phyloP scores from a whole-genome alignment of 2,888 invertebrate genomes.

The Cantharis rufa region DNA sequence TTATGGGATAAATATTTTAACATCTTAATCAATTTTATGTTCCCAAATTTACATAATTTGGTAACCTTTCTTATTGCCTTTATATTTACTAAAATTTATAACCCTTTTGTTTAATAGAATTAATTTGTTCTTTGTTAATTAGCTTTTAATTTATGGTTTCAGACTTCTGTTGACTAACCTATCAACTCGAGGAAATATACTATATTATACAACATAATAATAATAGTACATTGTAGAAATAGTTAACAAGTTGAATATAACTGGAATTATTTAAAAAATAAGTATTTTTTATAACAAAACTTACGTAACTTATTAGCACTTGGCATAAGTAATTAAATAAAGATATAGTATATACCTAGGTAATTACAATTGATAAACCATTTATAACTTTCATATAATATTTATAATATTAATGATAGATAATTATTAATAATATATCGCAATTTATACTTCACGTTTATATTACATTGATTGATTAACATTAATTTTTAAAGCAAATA shows the following conservation, averaged over 20 bases:
- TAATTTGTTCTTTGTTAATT: conserved; percentile 24
- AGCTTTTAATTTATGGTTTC: conserved; percentile 30
- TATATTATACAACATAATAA: neutral
- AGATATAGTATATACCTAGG: neutral
- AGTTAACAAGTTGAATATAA: neutral
- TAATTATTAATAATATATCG: neutral
- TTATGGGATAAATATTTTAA: neutral
- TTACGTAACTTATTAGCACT: neutral
- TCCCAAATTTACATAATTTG: neutral
- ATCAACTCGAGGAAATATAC: neutral
- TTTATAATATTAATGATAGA: neutral
- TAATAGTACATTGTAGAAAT: neutral
- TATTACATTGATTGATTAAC: neutral
- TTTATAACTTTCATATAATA: neutral
- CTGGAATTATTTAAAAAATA: too few species aligned
- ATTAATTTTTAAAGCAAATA: neutral
- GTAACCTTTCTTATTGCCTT: neutral
- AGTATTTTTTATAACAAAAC: neutral
- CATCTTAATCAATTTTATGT: conserved; percentile 1
- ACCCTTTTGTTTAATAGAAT: neutral
- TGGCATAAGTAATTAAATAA: neutral
- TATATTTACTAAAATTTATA: neutral
- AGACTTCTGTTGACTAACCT: conserved; percentile 21
- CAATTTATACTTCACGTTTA: neutral
- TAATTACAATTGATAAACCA: neutral